A percentile compares a stretch with the other conserved stretches of the same genome.
Conservation (phyloP, 1,140 invertebrate species). For the Aporrectodea caliginosa region DNA sequence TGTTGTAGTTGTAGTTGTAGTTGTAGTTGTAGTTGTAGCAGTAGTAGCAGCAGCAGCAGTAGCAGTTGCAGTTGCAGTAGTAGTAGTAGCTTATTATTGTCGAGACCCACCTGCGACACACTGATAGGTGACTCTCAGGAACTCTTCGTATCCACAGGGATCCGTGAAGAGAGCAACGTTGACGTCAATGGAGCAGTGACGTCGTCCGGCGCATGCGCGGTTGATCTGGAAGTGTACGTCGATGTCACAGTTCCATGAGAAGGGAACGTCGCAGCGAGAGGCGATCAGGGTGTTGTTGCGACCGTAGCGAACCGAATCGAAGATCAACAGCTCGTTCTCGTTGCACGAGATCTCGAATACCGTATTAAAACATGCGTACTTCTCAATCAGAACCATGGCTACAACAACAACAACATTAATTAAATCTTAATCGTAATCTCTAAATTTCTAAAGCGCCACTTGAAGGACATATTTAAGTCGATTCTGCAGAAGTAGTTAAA, state of each 20-base stretch:
- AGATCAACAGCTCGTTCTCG: slow-evolving; percentile 7
- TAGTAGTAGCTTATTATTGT: slow-evolving; percentile 31
- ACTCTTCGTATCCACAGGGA: slow-evolving; percentile 32
- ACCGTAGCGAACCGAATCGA: slow-evolving; percentile 29
- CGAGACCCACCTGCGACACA: slow-evolving; percentile 24
- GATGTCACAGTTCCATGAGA: slow-evolving; percentile 29
- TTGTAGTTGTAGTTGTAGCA: slow-evolving; percentile 26
- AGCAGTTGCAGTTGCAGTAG: slow-evolving; percentile 23
- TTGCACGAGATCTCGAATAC: not conserved
- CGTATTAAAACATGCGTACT: not conserved
- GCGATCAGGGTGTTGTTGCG: slow-evolving; percentile 29
- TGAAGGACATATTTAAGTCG: too few species aligned
- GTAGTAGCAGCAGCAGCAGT: slow-evolving; percentile 30
- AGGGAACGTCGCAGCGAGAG: slow-evolving; percentile 21
- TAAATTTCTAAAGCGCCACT: too few species aligned
- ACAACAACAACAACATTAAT: not conserved
- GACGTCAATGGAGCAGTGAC: slow-evolving; percentile 24
- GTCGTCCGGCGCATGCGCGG: slow-evolving; percentile 31
- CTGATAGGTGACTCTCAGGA: slow-evolving; percentile 26
- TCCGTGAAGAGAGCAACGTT: slow-evolving; percentile 24
- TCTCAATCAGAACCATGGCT: not conserved
- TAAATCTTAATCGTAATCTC: too few species aligned
- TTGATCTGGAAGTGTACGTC: slow-evolving; percentile 33
- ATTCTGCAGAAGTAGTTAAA: too few species aligned
- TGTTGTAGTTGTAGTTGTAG: slow-evolving; percentile 27